Evolutionary conservation across 2,888 invertebrate species (phyloP).

Genomic region (Ctenicera cuprea): DNA sequence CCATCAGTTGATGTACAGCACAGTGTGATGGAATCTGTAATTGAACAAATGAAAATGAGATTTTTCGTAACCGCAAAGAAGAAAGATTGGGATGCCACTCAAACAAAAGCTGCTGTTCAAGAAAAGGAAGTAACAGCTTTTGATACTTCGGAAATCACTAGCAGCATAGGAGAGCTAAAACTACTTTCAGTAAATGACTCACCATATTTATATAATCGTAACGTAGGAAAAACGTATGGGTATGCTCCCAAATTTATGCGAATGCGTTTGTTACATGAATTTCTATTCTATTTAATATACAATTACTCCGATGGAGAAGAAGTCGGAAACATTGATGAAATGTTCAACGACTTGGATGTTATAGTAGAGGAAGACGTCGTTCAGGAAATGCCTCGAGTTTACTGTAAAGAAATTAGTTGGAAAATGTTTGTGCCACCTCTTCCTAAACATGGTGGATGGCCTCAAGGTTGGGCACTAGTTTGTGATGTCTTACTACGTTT

Average conservation of each 20-base stretch:
- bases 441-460: slow-evolving; percentile 76
- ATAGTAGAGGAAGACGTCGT: slow-evolving; percentile 68
- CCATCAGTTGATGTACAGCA: slow-evolving; percentile 72
- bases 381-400: slow-evolving; percentile 73
- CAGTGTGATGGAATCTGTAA: slow-evolving; percentile 74
- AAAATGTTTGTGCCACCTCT: slow-evolving; percentile 84
- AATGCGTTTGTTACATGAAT: slow-evolving; percentile 80
- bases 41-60: slow-evolving; percentile 79
- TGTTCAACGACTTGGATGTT: slow-evolving; percentile 57
- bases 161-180: slow-evolving; percentile 60
- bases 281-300: slow-evolving; percentile 82
- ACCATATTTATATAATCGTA: slow-evolving; percentile 57
- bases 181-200: slow-evolving; percentile 38
- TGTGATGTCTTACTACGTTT: slow-evolving; percentile 82
- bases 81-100: slow-evolving; percentile 27
- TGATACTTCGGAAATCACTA: slow-evolving; percentile 28
- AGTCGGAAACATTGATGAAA: slow-evolving; percentile 66
- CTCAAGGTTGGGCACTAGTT: slow-evolving; percentile 81
- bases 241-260: slow-evolving; percentile 81
- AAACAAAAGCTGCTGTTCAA: slow-evolving; percentile 30
- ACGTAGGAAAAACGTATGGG: slow-evolving; percentile 72
- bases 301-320: slow-evolving; percentile 65
- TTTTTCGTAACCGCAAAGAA: slow-evolving; percentile 67
- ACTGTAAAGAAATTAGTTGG: slow-evolving; percentile 77
- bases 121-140: slow-evolving; percentile 55